Conservation (phyloP, 1,140 invertebrate genomes). For the Drosophila simulans region DNA sequence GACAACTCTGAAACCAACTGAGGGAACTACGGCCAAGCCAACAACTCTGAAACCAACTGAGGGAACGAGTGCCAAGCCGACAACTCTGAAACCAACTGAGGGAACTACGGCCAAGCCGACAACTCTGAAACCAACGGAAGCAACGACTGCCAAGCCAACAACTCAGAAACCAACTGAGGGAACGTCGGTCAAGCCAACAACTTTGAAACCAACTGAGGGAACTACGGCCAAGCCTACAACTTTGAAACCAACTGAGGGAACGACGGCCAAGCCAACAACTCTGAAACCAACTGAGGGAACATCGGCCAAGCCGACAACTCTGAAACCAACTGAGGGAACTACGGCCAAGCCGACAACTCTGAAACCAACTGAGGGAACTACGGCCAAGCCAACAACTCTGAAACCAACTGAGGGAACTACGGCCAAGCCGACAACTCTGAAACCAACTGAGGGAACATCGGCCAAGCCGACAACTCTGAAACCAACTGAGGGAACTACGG, state of each 20-base stretch:
- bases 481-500: background rate
- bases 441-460: background rate
- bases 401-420: background rate
- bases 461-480: background rate
- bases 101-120: background rate
- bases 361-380: background rate
- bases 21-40: background rate
- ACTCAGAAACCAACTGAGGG: background rate
- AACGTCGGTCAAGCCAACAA: background rate
- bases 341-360: background rate
- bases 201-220: background rate
- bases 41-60: conserved; percentile 7
- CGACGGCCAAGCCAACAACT: background rate
- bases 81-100: background rate
- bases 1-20: background rate
- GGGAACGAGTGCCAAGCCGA: background rate
- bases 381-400: background rate
- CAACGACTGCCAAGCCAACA: background rate
- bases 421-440: background rate
- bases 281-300: background rate
- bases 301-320: background rate
- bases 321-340: background rate
- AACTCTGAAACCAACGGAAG: conserved; percentile 1
- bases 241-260: background rate
- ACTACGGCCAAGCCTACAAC: background rate